Base-by-base conservation (phyloP, 2,113 vertebrate genomes). In the Canis aureus region DNA sequence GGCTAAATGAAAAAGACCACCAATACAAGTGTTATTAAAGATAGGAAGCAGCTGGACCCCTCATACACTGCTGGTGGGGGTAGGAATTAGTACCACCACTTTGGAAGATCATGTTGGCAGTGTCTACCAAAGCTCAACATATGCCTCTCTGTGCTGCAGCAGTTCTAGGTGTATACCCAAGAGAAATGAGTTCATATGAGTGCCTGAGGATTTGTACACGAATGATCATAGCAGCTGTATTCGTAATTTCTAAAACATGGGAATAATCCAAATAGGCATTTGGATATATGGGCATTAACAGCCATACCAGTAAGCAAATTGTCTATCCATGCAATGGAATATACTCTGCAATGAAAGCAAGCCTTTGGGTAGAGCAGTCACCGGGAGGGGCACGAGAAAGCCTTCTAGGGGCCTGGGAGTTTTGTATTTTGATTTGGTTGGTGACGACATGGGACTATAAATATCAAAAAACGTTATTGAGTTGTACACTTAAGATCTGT, bases 361-460 rank as follows among this genome's bases (percentile, higher is more conserved):
- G 43, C 7, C 51, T 86, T 83, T 91, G 55, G 35, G 13, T 20
- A 60, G 27, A 25, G 7, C 67, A 16, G 66, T 84, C 29, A 0
- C 59, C n/a, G 8, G 82, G 69, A 64, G 43, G 35, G 35, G 29
- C 6, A 3, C 15, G 11, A 60, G 57, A 29, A 83, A 60, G 60
- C 11, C 62, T 69, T 25, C 62, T 60, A 29, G 32, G 53, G n/a
- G 38, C 8, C 64, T 86, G 51, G 32, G 55, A 43, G 57, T 71
- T 91, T 83, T 73, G 15, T 89, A 53, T 64, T 94, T 96, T 94
- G 57, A 78, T 62, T 71, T 71, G 49, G 10, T 82, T 92, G 80
- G 35, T 90, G 19, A 82, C 90, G 53, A 17, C 17, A 10, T 23
- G 12, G 55, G 20, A 5, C 3, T 74, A 9, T 67, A 80, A 85